Base-by-base conservation (phyloP, 2,888 invertebrate species). In the Epistrophella euchroma region DNA sequence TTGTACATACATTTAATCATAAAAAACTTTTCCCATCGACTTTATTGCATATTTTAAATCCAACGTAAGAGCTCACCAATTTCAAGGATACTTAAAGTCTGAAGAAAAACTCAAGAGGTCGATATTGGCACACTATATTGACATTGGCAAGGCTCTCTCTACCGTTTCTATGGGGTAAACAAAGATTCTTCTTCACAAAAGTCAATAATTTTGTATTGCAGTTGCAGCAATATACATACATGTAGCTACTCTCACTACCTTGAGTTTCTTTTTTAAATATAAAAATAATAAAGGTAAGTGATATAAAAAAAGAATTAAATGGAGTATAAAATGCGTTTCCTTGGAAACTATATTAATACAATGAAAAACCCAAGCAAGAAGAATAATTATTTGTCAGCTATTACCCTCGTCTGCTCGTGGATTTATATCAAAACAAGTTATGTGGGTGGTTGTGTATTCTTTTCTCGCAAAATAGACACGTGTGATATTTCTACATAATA, bases 41-140 rank as follows among this genome's bases (percentile, higher is more conserved):
- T 56, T 17, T 35, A 56, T 19, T 56, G 32, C 13, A 37, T 60
- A 37, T 56, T 58, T 7, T 7, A 43, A 25, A 62, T 2, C n/a
- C 45, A 45, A 64, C 43, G 45, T 17, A 64, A 45, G 62, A n/a
- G 43, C 9, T n/a, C 10, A 25, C 9, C 28, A 45, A 64, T 64
- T 64, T 28, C 64, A 64, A 64, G 64, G 64, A 64, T 64, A 45
- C 64, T 64, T 28, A 45, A n/a, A 25, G 62, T 25, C 28, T 28
- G 28, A 62, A 64, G 43, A 64, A 43, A 19, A 45, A 45, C 17
- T 64, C 45, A 45, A 64, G 43, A 64, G 64, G 43, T 45, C 64
- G 28, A 64, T 64, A 64, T 64, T 45, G 64, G 62, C 43, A 43
- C 25, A 43, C 43, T 43, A 0, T 17, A 60, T 60, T 60, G 60